Percentiles rank a stretch among this genome's conserved stretches.
phyloP scores from a whole-genome alignment of 2,888 invertebrate genomes.

The Eurois occulta region DNA sequence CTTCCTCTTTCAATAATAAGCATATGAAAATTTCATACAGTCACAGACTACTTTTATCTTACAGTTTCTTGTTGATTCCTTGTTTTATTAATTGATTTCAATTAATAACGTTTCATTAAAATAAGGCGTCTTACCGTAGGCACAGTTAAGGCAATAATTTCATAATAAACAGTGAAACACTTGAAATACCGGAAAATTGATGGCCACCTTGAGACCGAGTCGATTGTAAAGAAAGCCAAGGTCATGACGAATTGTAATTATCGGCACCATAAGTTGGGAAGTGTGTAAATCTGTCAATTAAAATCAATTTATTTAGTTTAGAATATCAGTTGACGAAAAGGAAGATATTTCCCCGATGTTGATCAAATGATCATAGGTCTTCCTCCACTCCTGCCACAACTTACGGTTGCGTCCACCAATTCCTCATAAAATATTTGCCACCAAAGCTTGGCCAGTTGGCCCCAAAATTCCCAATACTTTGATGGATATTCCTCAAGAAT shows the following conservation, averaged over 20 bases:
- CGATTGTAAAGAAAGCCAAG: constrained; percentile 76
- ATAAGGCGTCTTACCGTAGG: neutral
- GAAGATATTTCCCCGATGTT: neutral
- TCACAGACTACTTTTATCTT: neutral
- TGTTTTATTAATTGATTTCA: neutral
- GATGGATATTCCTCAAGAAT: neutral
- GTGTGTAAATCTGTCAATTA: constrained; percentile 37
- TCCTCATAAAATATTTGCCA: neutral
- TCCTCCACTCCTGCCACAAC: neutral
- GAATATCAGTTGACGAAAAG: neutral
- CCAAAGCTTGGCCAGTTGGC: neutral
- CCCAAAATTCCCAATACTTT: neutral
- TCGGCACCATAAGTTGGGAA: constrained; percentile 57
- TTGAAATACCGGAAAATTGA: constrained; percentile 76
- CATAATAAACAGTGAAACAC: constrained; percentile 67
- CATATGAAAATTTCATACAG: neutral
- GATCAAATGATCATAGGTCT: neutral
- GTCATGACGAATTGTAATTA: constrained; percentile 73
- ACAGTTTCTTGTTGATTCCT: neutral
- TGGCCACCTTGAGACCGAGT: constrained; percentile 70
- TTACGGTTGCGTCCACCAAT: neutral
- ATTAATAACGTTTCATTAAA: neutral
- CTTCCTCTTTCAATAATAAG: neutral
- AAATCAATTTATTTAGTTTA: constrained; percentile 13
- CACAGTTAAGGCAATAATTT: constrained; percentile 37